Evolutionary conservation across 2,797 vertebrate species (phyloP).

Genomic region (Onychomys arenicola): DNA sequence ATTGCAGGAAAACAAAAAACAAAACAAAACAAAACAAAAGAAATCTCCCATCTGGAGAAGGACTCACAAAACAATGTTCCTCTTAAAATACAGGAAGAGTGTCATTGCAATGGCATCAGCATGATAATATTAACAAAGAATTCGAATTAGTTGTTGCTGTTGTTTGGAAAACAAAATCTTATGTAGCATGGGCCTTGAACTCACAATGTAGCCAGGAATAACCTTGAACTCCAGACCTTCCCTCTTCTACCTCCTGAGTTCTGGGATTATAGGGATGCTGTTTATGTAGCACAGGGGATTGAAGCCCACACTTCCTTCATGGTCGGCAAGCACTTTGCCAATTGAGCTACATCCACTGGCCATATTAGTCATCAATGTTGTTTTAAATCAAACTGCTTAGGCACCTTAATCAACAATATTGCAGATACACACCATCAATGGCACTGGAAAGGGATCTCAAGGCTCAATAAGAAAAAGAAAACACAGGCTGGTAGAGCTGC

Average conservation of each 20-base stretch:
- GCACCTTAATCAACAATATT: background rate
- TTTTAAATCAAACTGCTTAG: background rate
- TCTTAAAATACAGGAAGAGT: background rate
- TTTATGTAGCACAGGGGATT: background rate
- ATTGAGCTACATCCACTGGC: background rate
- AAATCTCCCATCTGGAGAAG: background rate
- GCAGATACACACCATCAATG: background rate
- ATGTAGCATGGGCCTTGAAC: too few relatives aligned
- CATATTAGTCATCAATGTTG: background rate
- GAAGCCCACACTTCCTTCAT: background rate
- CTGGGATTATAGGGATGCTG: background rate
- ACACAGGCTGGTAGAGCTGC: background rate
- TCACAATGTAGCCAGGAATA: background rate
- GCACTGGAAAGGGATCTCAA: background rate
- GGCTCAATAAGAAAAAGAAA: background rate
- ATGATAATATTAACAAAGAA: background rate
- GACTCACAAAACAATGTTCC: background rate
- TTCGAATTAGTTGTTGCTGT: background rate
- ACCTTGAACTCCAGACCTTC: background rate
- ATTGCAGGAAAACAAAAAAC: slow-evolving; percentile 58
- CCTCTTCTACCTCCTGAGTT: background rate
- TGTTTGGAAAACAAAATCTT: background rate
- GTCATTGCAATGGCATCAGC: background rate
- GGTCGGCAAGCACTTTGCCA: background rate
- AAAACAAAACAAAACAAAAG: too few relatives aligned